Base-by-base conservation (phyloP, 2,888 invertebrate genomes). In the Chrysolina americana region DNA sequence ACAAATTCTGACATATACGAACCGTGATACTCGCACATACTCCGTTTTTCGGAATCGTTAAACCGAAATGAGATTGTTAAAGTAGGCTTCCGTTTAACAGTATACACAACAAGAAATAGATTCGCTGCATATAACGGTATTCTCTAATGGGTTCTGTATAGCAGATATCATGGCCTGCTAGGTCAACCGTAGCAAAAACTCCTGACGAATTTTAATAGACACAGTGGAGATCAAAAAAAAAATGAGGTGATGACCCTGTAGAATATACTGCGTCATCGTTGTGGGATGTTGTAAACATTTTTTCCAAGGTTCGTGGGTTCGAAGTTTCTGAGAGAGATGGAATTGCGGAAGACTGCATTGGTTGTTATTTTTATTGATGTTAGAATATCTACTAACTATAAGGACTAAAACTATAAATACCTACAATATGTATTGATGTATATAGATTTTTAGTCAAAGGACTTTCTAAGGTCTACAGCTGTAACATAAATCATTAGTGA, bases 31-130 rank as follows among this genome's bases (percentile, higher is more conserved):
- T 19, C 23, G 5, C 13, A 28, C 13, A 28, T 5, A 59, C 2
- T 28, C 36, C n/a, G 36, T 8, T 9, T n/a, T 59, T 59, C 59
- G 36, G 36, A 36, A 59, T 59, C 9, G 59, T 36, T 59, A 36
- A 56, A 68, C 53, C 19, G 68, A 44, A 68, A 53, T 41, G 68
- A 66, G 28, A 53, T 68, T 68, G 68, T 17, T 53, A 13, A 80
- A 80, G 77, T 77, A 77, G 74, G 78, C 80, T 81, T 80, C 81
- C 79, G 81, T 81, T 81, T 81, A 81, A 81, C 81, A 81, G 81
- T 81, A 81, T 74, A 71, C 76, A 76, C 23, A 81, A 78, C 80
- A 68, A 68, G 53, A 68, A 80, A 80, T 79, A 80, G 80, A 81
- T 81, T 80, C 75, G 79, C 73, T 78, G 80, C 64, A 63, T 17